These are phyloP conservation scores for Desmophyllum pertusum DNA, from an alignment of 92 coral and sea anemone species.

Conservation along the genomic window DNA sequence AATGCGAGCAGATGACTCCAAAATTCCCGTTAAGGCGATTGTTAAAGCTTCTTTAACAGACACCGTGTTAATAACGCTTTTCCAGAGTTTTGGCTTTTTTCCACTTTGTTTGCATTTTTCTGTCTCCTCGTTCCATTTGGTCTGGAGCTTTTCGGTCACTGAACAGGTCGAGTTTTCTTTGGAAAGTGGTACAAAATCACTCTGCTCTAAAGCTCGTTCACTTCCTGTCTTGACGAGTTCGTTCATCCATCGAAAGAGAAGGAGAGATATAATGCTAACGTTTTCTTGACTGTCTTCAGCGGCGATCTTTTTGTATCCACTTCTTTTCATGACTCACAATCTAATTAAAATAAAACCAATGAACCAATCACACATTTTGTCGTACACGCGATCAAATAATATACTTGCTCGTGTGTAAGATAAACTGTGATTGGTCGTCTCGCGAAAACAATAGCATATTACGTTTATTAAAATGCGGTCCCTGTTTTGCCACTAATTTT, in stretches of 20 bases:
- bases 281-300: neutral
- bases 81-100: slow-evolving; percentile 5
- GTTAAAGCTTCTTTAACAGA: neutral
- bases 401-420: no score
- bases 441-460: no score
- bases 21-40: neutral
- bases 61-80: neutral
- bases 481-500: no score
- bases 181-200: neutral
- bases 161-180: neutral
- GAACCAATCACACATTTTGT: no score
- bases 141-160: neutral
- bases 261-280: neutral
- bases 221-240: neutral
- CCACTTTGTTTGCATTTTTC: neutral
- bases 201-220: neutral
- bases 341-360: no score
- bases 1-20: neutral
- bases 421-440: no score
- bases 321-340: neutral
- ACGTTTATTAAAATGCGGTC: no score
- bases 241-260: neutral
- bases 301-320: neutral
- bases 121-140: slow-evolving; percentile 1
- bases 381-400: no score